phyloP scores from a whole-genome alignment of 2,888 invertebrate genomes.

The Drosophila limbata region DNA sequence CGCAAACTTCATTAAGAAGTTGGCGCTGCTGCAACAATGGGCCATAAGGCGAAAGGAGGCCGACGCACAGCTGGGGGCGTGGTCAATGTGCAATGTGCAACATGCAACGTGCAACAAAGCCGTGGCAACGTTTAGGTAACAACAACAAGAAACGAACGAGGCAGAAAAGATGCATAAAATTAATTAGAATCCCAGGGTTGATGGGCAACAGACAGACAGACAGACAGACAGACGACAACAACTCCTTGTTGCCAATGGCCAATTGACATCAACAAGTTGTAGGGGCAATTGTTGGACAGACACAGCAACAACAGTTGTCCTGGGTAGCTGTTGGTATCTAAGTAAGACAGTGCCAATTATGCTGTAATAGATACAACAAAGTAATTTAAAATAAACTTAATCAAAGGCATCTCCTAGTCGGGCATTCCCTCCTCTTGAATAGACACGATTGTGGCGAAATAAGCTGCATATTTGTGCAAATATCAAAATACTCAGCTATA shows the following conservation, averaged over 20 bases:
- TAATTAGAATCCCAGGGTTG: constrained; percentile 56
- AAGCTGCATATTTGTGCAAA: neutral
- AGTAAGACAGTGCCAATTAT: neutral
- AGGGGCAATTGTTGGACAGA: constrained; percentile 9
- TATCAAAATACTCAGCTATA: neutral
- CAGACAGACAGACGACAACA: neutral
- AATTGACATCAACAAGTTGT: constrained; percentile 70
- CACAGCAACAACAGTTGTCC: constrained; percentile 13
- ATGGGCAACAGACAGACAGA: neutral
- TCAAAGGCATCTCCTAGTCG: neutral
- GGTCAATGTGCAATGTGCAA: constrained; percentile 21
- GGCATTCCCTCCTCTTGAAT: too few relatives aligned
- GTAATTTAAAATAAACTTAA: too few relatives aligned
- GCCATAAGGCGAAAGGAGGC: constrained; percentile 23
- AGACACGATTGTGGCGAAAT: neutral
- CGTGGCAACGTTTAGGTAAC: constrained; percentile 37
- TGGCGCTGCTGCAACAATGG: constrained; percentile 51
- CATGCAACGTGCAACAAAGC: constrained; percentile 15
- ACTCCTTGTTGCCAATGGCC: constrained; percentile 41
- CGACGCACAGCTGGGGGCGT: constrained; percentile 6
- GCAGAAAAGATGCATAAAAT: constrained; percentile 33
- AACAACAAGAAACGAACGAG: constrained; percentile 2
- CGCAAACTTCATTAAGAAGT: constrained; percentile 74
- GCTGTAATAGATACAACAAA: too few relatives aligned
- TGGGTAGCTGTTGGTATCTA: constrained; percentile 23